phyloP scores from a whole-genome alignment of 2,113 vertebrate species.

The Tragulus kanchil region DNA sequence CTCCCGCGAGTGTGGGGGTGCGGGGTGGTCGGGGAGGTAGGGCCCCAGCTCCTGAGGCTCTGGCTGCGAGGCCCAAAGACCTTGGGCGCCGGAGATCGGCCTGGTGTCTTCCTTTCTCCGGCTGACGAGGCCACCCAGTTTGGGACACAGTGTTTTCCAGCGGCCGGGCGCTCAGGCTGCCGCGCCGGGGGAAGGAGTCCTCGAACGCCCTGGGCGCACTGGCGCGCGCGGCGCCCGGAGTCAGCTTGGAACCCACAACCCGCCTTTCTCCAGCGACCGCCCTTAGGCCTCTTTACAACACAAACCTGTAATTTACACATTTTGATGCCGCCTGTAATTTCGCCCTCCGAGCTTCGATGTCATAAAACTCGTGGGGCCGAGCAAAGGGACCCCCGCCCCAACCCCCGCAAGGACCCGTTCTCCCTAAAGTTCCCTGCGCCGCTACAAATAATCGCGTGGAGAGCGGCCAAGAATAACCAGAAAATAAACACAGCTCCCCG shows the following conservation, averaged over 20 bases:
- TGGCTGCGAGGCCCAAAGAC: fast-evolving
- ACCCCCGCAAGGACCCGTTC: slow-evolving; percentile 22
- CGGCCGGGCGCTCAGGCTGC: fast-evolving
- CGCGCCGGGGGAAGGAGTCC: not conserved
- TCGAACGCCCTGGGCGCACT: fast-evolving
- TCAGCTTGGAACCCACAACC: not conserved
- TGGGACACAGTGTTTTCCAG: not conserved
- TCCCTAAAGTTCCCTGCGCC: slow-evolving; percentile 74
- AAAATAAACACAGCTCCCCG: slow-evolving; percentile 86
- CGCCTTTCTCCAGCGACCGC: not conserved
- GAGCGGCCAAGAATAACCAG: slow-evolving; percentile 85
- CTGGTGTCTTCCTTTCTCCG: not conserved
- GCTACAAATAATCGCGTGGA: slow-evolving; percentile 86
- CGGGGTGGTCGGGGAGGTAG: not conserved
- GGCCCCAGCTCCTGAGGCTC: not conserved
- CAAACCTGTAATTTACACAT: slow-evolving; percentile 88
- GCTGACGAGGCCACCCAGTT: not conserved
- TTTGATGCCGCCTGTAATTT: slow-evolving; percentile 87
- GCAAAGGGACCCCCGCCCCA: slow-evolving; percentile 52
- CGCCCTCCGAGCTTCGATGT: slow-evolving; percentile 77
- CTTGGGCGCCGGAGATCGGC: not conserved
- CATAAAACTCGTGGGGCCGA: slow-evolving; percentile 82
- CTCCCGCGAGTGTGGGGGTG: not conserved
- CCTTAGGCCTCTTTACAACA: slow-evolving; percentile 64
- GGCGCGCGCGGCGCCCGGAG: fast-evolving